Conservation (phyloP, 1,140 invertebrate genomes). For the Tetramorium simillimum region DNA sequence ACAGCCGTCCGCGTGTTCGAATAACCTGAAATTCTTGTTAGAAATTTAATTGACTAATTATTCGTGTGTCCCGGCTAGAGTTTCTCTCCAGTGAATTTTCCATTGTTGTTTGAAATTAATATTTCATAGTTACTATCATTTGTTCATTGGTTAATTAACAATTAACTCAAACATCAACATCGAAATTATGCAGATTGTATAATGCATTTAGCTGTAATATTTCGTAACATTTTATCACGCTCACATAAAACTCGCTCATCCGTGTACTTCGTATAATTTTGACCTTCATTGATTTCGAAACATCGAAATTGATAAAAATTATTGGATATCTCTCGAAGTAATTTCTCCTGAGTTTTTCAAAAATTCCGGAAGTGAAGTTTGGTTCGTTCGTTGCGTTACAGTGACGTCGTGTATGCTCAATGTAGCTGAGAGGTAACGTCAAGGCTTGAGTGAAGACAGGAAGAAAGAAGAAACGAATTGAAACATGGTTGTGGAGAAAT, state of each 20-base stretch:
- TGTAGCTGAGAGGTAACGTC: not conserved
- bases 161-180: not conserved
- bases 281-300: not conserved
- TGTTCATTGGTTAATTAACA: slow-evolving; percentile 5
- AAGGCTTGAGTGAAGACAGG: not conserved
- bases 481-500: not conserved
- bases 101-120: not conserved
- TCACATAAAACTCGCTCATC: not conserved
- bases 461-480: not conserved
- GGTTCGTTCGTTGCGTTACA: not conserved
- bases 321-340: slow-evolving; percentile 13
- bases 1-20: not conserved
- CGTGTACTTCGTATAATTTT: not conserved
- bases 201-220: not conserved
- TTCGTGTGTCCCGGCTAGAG: not conserved
- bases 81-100: not conserved
- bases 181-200: slow-evolving; percentile 11
- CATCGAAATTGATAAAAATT: slow-evolving; percentile 20
- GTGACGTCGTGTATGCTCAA: not conserved
- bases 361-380: slow-evolving; percentile 33
- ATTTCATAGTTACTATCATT: not conserved
- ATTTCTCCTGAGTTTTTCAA: not conserved
- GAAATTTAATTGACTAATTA: slow-evolving; percentile 24
- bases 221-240: too few species aligned
- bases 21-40: slow-evolving; percentile 17